phyloP scores from a whole-genome alignment of 2,888 invertebrate genomes.

The Acanthosepion lycidas region DNA sequence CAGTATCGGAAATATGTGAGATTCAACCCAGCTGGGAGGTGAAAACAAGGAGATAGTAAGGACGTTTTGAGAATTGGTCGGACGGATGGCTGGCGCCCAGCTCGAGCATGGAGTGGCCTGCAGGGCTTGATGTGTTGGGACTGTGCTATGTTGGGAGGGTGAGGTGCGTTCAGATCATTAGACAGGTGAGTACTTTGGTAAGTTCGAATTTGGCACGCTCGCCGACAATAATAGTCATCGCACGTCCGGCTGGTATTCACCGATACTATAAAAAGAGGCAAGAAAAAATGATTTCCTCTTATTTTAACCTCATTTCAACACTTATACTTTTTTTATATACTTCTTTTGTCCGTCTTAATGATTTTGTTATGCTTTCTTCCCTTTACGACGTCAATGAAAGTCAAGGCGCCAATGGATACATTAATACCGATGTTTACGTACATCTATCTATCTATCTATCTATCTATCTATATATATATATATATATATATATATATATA shows the following conservation, averaged over 20 bases:
- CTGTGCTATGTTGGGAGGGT: neutral
- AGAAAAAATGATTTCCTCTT: neutral
- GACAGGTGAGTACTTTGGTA: constrained; percentile 22
- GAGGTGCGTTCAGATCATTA: neutral
- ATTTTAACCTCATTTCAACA: neutral
- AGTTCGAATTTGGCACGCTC: constrained; percentile 33
- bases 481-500: constrained; percentile 13
- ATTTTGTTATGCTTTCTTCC: neutral
- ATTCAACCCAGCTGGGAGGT: neutral
- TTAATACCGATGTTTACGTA: too few species aligned
- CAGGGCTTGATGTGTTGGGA: neutral
- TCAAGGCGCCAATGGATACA: too few species aligned
- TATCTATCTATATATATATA: neutral
- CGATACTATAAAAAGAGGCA: neutral
- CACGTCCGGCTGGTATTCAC: neutral
- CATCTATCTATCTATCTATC: too few species aligned
- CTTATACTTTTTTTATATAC: neutral
- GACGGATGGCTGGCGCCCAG: constrained; percentile 18
- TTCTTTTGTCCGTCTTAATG: neutral
- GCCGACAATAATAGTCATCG: neutral
- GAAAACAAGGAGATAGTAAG: neutral
- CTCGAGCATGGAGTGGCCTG: constrained; percentile 16
- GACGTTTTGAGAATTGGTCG: neutral
- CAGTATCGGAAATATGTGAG: neutral
- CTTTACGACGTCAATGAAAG: neutral